These are phyloP conservation scores for Drosophila ercepeae DNA, from an alignment of 1,140 invertebrate genomes.

Conservation along the genomic window DNA sequence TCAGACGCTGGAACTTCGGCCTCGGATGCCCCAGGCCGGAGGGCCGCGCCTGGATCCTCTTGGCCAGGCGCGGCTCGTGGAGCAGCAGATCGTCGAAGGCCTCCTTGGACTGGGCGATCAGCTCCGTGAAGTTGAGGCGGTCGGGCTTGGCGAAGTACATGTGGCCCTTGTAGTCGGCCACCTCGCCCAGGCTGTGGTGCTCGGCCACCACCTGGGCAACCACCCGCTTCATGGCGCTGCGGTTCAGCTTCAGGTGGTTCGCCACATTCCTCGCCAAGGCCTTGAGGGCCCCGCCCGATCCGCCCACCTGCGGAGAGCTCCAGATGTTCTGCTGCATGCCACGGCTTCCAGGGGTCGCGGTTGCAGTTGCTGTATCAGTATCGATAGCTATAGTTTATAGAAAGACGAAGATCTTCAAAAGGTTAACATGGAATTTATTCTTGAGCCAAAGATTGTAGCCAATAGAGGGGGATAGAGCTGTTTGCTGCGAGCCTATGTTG, in stretches of 20 bases:
- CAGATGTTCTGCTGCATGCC: slow-evolving; percentile 44
- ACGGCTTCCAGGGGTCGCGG: neutral
- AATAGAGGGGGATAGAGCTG: no score
- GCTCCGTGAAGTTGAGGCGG: slow-evolving; percentile 45
- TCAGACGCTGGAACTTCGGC: neutral
- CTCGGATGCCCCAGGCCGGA: neutral
- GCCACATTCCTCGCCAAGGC: slow-evolving; percentile 62
- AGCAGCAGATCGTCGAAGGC: slow-evolving; percentile 57
- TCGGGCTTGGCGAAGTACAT: slow-evolving; percentile 65
- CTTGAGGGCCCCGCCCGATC: slow-evolving; percentile 57
- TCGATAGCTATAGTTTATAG: no score
- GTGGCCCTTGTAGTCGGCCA: slow-evolving; percentile 60
- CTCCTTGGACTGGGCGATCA: slow-evolving; percentile 63
- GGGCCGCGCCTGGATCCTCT: neutral
- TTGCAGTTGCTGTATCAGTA: neutral
- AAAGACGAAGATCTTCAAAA: neutral
- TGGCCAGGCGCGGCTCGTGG: slow-evolving; percentile 14
- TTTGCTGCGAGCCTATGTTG: no score
- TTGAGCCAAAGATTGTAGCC: no score
- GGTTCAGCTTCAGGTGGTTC: slow-evolving; percentile 44
- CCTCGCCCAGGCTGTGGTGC: slow-evolving; percentile 46
- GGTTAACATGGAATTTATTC: neutral
- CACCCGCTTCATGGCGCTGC: slow-evolving; percentile 52
- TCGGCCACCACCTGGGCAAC: slow-evolving; percentile 69
- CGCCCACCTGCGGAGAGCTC: slow-evolving; percentile 47